Evolutionary conservation across 2,888 invertebrate genomes (phyloP).

Genomic region (Trichacis sp.): DNA sequence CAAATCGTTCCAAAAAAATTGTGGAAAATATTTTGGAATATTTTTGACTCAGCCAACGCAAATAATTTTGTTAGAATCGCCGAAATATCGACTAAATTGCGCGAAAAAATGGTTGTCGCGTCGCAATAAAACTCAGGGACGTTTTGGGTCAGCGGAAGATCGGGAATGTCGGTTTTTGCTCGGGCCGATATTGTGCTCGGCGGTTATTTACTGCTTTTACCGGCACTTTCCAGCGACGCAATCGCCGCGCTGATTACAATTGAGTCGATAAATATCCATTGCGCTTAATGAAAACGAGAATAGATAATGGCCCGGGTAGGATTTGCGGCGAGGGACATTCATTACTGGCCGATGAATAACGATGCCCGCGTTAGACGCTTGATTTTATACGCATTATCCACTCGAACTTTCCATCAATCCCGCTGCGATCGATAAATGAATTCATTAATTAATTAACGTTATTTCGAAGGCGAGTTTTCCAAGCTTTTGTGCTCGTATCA

Average conservation of each 20-base stretch:
- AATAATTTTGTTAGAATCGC: too few relatives aligned
- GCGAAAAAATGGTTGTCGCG: background rate
- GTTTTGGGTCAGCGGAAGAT: background rate
- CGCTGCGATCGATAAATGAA: constrained; percentile 10
- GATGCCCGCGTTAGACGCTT: constrained; percentile 19
- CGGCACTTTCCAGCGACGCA: constrained; percentile 37
- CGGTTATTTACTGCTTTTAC: constrained; percentile 38
- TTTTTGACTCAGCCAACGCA: too few relatives aligned
- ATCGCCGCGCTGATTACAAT: constrained; percentile 43
- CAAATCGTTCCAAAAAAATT: too few relatives aligned
- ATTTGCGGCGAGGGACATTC: constrained; percentile 34
- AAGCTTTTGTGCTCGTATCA: too few relatives aligned
- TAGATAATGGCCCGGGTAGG: constrained; percentile 32
- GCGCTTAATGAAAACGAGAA: constrained; percentile 40
- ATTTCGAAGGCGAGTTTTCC: too few relatives aligned
- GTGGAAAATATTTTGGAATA: too few relatives aligned
- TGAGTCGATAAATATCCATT: constrained; percentile 44
- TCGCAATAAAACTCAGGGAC: background rate
- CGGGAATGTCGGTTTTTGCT: background rate
- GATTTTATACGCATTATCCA: constrained; percentile 28
- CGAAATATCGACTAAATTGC: background rate
- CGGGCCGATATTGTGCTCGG: constrained; percentile 21
- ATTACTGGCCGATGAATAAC: constrained; percentile 38
- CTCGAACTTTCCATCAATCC: constrained; percentile 12
- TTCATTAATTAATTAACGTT: too few relatives aligned